Conservation (phyloP, 2,888 invertebrate genomes). For the Agonopterix arenella region DNA sequence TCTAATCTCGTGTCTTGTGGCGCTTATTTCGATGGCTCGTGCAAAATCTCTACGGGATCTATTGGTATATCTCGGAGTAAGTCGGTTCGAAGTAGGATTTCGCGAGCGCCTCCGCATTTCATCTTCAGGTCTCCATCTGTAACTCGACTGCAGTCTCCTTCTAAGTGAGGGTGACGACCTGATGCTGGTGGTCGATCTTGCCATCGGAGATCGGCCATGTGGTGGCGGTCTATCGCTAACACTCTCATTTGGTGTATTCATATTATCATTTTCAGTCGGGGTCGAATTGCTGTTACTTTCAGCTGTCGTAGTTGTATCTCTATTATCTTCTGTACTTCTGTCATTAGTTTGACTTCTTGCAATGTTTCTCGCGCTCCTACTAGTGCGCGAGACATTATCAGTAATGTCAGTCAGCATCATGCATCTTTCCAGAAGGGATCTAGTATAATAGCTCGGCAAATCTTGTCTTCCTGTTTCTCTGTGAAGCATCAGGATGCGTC, state of each 20-base stretch:
- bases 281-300: constrained; percentile 16
- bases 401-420: constrained; percentile 61
- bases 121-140: constrained; percentile 54
- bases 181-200: constrained; percentile 27
- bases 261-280: constrained; percentile 19
- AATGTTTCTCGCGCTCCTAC: constrained; percentile 27
- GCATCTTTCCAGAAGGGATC: constrained; percentile 60
- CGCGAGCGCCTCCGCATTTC: constrained; percentile 47
- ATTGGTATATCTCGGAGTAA: constrained; percentile 37
- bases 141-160: constrained; percentile 38
- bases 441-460: constrained; percentile 47
- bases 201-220: constrained; percentile 25
- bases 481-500: constrained; percentile 74
- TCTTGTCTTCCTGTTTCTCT: constrained; percentile 61
- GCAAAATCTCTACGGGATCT: constrained; percentile 50
- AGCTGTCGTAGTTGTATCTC: constrained; percentile 17
- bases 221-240: constrained; percentile 17
- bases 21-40: constrained; percentile 56
- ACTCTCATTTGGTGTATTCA: constrained; percentile 22
- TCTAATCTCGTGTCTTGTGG: constrained; percentile 65
- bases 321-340: constrained; percentile 24
- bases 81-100: constrained; percentile 32
- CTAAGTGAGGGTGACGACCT: constrained; percentile 37
- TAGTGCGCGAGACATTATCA: constrained; percentile 35
- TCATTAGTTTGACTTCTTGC: constrained; percentile 30